These are phyloP conservation scores for Antedon mediterranea DNA, from an alignment of 53 echinoderm and acorn worm genomes.

Conservation along the genomic window DNA sequence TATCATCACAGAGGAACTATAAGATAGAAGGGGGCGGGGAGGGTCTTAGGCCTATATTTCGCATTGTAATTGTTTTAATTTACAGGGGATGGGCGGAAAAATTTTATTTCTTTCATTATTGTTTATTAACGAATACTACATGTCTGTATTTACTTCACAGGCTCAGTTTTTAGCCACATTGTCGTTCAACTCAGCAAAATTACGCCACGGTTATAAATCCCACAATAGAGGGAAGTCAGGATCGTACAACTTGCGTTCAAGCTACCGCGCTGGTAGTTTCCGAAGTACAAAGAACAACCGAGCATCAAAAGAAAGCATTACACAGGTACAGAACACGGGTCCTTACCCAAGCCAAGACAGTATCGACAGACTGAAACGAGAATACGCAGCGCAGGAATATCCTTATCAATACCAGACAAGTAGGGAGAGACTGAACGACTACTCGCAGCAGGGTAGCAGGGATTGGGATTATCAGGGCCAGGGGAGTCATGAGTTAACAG, in stretches of 20 bases:
- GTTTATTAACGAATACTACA: too few species aligned
- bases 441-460: not conserved
- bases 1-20: too few species aligned
- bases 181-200: constrained; percentile 24
- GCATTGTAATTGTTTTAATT: too few species aligned
- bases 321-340: not conserved
- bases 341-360: not conserved
- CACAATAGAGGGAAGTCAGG: constrained; percentile 26
- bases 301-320: not conserved
- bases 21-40: too few species aligned
- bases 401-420: not conserved
- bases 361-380: not conserved
- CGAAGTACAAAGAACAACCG: not conserved
- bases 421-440: not conserved
- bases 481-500: not conserved
- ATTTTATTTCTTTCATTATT: too few species aligned
- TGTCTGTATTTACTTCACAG: constrained; percentile 8
- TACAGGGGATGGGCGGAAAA: too few species aligned
- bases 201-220: constrained; percentile 33
- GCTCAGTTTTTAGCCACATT: constrained; percentile 25
- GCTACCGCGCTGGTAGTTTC: not conserved
- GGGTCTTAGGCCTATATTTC: too few species aligned
- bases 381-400: not conserved
- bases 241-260: constrained; percentile 30
- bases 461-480: not conserved